phyloP scores from a whole-genome alignment of 2,888 invertebrate genomes.

The Calameuta pallipes region DNA sequence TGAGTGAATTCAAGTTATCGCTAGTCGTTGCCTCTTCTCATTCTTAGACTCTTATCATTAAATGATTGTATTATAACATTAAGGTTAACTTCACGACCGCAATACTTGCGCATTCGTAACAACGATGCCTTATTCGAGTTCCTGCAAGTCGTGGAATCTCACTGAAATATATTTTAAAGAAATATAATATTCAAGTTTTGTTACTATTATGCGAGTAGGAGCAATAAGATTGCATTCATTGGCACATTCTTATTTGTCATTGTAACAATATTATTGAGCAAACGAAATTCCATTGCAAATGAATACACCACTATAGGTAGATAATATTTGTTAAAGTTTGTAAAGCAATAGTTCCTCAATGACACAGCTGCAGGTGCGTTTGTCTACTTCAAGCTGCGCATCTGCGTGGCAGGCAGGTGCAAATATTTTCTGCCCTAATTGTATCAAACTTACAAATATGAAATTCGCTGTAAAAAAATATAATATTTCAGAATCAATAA shows the following conservation, averaged over 20 bases:
- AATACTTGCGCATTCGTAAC: background rate
- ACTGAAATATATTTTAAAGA: background rate
- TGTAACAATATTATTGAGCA: background rate
- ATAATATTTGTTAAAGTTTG: background rate
- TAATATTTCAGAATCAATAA: background rate
- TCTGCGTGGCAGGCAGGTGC: background rate
- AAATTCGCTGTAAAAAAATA: background rate
- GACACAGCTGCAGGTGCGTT: background rate
- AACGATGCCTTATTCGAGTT: background rate
- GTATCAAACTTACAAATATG: background rate
- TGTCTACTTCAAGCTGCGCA: background rate
- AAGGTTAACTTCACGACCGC: background rate
- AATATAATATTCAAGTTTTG: background rate
- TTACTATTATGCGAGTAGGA: background rate
- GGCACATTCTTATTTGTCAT: background rate
- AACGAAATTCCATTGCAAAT: background rate
- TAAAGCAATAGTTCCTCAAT: background rate
- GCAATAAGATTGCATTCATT: background rate
- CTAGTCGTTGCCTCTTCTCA: background rate
- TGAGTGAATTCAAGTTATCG: no score
- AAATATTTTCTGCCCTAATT: background rate
- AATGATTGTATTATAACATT: background rate
- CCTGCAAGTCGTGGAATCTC: background rate
- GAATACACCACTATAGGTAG: background rate
- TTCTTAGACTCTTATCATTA: background rate